Evolutionary conservation across 2,113 vertebrate genomes (phyloP).

Genomic region (Phrynocephalus versicolor): DNA sequence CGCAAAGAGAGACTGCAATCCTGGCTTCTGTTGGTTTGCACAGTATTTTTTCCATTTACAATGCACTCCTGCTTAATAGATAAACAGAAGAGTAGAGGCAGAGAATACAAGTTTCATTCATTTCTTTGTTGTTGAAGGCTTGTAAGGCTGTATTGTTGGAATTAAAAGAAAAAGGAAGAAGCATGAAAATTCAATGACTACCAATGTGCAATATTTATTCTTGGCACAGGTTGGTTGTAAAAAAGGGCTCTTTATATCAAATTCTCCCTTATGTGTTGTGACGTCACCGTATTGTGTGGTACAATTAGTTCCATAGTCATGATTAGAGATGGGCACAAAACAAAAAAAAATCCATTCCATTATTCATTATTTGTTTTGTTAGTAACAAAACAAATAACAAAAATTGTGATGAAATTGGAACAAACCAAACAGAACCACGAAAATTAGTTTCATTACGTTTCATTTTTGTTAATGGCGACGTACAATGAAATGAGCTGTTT

Average conservation of each 20-base stretch:
- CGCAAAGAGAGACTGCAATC: neutral
- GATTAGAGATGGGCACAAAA: neutral
- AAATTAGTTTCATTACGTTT: too few species aligned
- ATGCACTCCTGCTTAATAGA: neutral
- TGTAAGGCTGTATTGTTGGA: neutral
- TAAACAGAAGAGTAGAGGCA: constrained; percentile 23
- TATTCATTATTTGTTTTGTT: too few species aligned
- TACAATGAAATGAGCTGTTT: too few species aligned
- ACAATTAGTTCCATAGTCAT: neutral
- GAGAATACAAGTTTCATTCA: constrained; percentile 14
- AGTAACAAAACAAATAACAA: too few species aligned
- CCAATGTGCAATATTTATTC: neutral
- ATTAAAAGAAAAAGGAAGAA: neutral
- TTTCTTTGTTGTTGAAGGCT: neutral
- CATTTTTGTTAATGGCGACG: too few species aligned
- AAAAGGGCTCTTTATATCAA: neutral
- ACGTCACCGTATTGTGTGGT: too few species aligned
- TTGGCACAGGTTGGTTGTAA: neutral
- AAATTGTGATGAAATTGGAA: too few species aligned
- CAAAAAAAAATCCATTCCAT: too few species aligned
- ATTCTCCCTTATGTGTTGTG: neutral
- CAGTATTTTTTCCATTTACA: constrained; percentile 23
- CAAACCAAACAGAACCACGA: too few species aligned
- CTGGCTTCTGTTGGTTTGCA: neutral
- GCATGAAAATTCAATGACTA: neutral